phyloP scores from a whole-genome alignment of 2,797 vertebrate genomes.

The Danio aesculapii region DNA sequence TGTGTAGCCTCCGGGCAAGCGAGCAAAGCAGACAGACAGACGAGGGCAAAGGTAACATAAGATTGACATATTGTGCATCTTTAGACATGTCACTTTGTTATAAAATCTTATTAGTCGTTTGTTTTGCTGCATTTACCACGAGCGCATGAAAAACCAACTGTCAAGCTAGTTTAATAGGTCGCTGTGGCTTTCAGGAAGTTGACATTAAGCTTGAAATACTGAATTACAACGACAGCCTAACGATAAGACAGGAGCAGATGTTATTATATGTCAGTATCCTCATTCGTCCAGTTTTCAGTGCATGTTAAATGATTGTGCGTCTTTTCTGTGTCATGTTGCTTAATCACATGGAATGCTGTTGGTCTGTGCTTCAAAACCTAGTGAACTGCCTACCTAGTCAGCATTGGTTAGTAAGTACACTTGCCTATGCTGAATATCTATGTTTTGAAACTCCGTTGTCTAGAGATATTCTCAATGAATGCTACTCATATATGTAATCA shows the following conservation, averaged over 20 bases:
- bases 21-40: background rate
- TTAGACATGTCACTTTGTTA: background rate
- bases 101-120: background rate
- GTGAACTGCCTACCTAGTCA: background rate
- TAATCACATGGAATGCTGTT: constrained; percentile 3
- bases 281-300: background rate
- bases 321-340: background rate
- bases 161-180: constrained; percentile 9
- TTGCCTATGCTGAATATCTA: background rate
- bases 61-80: background rate
- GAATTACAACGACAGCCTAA: background rate
- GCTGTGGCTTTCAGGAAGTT: constrained; percentile 44
- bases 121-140: background rate
- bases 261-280: background rate
- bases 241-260: background rate
- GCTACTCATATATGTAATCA: background rate
- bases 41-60: constrained; percentile 26
- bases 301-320: background rate
- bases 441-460: background rate
- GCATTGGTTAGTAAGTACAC: background rate
- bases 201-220: constrained; percentile 1
- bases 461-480: background rate
- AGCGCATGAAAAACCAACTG: background rate
- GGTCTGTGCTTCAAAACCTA: background rate
- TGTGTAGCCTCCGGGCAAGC: background rate